phyloP scores from a whole-genome alignment of 2,888 invertebrate species.

The Volucella inanis region DNA sequence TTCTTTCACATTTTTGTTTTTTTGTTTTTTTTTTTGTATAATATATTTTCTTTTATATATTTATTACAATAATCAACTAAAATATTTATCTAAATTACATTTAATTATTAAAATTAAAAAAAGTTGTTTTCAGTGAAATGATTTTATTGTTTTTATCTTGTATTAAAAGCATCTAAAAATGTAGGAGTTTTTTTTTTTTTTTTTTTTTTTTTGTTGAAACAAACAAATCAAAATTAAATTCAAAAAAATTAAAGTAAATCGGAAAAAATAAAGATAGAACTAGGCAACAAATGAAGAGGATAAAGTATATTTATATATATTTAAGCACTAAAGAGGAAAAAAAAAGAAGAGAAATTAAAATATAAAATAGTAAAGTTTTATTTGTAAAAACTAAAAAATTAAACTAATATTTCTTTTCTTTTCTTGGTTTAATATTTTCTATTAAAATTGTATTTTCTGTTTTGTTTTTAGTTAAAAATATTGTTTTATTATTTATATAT shows the following conservation, averaged over 20 bases:
- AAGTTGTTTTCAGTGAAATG: constrained; percentile 48
- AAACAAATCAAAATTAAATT: constrained; percentile 40
- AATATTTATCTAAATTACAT: constrained; percentile 83
- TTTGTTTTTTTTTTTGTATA: constrained; percentile 24
- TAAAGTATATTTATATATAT: constrained; percentile 31
- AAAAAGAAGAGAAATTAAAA: constrained; percentile 12
- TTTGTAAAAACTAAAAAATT: constrained; percentile 58
- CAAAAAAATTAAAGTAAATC: constrained; percentile 46
- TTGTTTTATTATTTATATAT: constrained; percentile 25
- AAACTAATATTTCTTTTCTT: constrained; percentile 62
- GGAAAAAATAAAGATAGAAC: constrained; percentile 54
- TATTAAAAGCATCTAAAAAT: constrained; percentile 75
- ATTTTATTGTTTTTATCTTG: constrained; percentile 44
- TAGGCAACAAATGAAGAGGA: constrained; percentile 41
- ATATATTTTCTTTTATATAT: constrained; percentile 75
- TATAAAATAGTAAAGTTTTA: constrained; percentile 25
- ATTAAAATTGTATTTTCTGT: constrained; percentile 47
- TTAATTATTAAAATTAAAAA: constrained; percentile 75
- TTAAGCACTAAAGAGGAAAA: constrained; percentile 6
- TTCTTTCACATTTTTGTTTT: constrained; percentile 40
- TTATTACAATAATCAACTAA: constrained; percentile 81
- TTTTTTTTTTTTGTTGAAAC: constrained; percentile 34
- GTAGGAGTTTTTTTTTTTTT: constrained; percentile 4
- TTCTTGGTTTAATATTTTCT: constrained; percentile 58
- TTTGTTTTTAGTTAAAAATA: constrained; percentile 41